A percentile compares a stretch with the other conserved stretches of the same genome.
These are phyloP conservation scores for Caenorhabditis sp. DNA, from an alignment of 2,888 invertebrate genomes.

Conservation along the genomic window DNA sequence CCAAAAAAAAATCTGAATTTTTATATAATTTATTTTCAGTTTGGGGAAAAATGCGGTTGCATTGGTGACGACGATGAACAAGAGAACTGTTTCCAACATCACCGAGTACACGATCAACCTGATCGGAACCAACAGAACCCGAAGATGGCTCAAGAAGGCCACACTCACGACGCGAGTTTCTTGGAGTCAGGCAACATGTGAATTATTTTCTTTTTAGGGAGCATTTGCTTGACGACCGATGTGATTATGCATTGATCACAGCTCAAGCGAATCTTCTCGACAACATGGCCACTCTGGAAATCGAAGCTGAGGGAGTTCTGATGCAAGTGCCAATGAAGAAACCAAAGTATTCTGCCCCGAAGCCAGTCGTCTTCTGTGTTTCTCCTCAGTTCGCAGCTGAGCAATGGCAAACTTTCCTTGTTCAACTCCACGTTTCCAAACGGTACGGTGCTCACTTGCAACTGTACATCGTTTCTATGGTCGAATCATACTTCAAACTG, in stretches of 20 bases:
- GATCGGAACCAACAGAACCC: constrained; percentile 31
- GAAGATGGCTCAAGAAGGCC: constrained; percentile 23
- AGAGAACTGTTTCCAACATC: constrained; percentile 31
- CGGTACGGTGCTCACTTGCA: constrained; percentile 65
- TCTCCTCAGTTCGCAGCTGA: constrained; percentile 67
- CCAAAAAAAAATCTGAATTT: background rate
- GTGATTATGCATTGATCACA: constrained; percentile 43
- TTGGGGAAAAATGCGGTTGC: constrained; percentile 38
- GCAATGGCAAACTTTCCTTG: constrained; percentile 65
- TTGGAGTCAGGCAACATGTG: background rate
- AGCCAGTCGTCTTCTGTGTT: constrained; percentile 64
- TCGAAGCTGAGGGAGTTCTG: constrained; percentile 39
- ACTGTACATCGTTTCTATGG: constrained; percentile 64
- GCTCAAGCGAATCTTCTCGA: constrained; percentile 40
- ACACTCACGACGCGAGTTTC: constrained; percentile 31
- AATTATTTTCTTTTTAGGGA: constrained; percentile 33
- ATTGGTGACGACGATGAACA: constrained; percentile 49
- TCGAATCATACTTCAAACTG: constrained; percentile 64
- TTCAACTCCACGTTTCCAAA: constrained; percentile 64
- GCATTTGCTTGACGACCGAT: constrained; percentile 35
- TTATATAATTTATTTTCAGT: background rate
- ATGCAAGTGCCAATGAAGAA: constrained; percentile 38
- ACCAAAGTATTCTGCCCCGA: constrained; percentile 33
- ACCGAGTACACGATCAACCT: constrained; percentile 29
- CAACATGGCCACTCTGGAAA: constrained; percentile 41